A percentile compares a stretch with the other conserved stretches of the same genome.
Evolutionary conservation across 2,888 invertebrate species (phyloP).

Genomic region (Leptinotarsa haldemani): DNA sequence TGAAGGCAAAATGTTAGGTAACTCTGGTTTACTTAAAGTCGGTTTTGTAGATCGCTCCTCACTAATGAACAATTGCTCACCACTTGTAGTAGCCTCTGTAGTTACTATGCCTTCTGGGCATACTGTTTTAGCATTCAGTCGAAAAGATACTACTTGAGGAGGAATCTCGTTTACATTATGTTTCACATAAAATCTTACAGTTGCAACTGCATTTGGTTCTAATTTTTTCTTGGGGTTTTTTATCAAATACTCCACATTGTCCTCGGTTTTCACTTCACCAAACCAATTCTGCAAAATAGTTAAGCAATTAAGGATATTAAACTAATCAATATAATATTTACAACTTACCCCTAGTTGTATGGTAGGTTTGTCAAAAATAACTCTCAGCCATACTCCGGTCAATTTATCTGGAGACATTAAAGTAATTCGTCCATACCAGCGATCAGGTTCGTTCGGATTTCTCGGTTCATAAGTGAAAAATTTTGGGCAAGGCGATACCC

Average conservation of each 20-base stretch:
- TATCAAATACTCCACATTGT: constrained; percentile 72
- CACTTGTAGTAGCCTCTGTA: constrained; percentile 61
- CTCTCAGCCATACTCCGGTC: constrained; percentile 71
- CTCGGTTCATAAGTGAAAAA: constrained; percentile 71
- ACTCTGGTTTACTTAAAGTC: not conserved
- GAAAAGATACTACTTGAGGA: constrained; percentile 52
- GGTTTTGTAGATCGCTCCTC: constrained; percentile 42
- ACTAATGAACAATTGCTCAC: constrained; percentile 55
- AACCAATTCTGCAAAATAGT: constrained; percentile 64
- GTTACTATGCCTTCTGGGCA: constrained; percentile 63
- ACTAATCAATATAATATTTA: no score
- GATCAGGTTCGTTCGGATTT: constrained; percentile 68
- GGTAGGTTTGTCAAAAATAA: constrained; percentile 65
- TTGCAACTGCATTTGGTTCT: constrained; percentile 68
- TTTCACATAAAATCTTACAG: constrained; percentile 72
- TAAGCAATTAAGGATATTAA: not conserved
- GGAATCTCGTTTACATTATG: constrained; percentile 69
- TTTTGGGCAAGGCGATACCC: constrained; percentile 70
- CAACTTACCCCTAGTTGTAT: constrained; percentile 52
- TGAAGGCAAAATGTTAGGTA: not conserved
- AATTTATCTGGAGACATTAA: constrained; percentile 69
- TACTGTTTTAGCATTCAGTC: constrained; percentile 71
- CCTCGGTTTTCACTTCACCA: constrained; percentile 71
- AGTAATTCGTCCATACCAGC: constrained; percentile 74
- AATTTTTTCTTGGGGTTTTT: constrained; percentile 71